Percentiles rank a stretch among this genome's conserved stretches.
These are phyloP conservation scores for Pangasius mekongensis DNA, from an alignment of 2,797 vertebrate species.

Conservation along the genomic window DNA sequence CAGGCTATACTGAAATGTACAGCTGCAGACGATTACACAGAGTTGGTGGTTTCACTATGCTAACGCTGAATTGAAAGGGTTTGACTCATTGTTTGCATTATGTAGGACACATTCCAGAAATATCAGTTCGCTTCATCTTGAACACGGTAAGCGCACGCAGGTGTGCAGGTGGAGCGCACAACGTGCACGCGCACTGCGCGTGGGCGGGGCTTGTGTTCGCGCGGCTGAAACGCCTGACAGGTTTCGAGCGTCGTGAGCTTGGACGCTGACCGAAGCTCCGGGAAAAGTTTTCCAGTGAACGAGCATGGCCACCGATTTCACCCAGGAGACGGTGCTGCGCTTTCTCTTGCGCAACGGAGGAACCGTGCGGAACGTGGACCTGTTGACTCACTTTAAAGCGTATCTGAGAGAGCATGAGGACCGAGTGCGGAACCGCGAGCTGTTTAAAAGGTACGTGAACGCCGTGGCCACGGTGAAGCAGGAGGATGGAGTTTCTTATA, in stretches of 20 bases:
- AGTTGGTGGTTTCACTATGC: not conserved
- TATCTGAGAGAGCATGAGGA: conserved; percentile 79
- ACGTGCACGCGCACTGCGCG: conserved; percentile 31
- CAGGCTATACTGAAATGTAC: no score
- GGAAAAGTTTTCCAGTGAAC: not conserved
- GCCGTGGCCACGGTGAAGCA: conserved; percentile 85
- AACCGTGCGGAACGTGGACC: conserved; percentile 80
- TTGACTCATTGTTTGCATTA: not conserved
- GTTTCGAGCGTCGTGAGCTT: conserved; percentile 11
- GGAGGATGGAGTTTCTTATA: conserved; percentile 77
- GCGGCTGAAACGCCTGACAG: conserved; percentile 34
- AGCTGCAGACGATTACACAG: not conserved
- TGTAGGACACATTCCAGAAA: not conserved
- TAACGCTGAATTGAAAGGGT: not conserved
- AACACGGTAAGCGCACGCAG: conserved; percentile 1
- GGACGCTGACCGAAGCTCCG: conserved; percentile 37
- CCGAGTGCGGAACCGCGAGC: conserved; percentile 80
- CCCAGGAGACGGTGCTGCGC: conserved; percentile 83
- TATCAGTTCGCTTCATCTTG: no score
- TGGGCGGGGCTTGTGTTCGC: conserved; percentile 50
- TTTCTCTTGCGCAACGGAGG: conserved; percentile 83
- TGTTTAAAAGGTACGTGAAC: conserved; percentile 91
- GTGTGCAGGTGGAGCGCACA: conserved; percentile 63
- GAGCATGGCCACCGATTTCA: conserved; percentile 82
- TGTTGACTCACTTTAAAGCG: conserved; percentile 81